phyloP scores from a whole-genome alignment of 2,888 invertebrate genomes.

The Torymus texanus region DNA sequence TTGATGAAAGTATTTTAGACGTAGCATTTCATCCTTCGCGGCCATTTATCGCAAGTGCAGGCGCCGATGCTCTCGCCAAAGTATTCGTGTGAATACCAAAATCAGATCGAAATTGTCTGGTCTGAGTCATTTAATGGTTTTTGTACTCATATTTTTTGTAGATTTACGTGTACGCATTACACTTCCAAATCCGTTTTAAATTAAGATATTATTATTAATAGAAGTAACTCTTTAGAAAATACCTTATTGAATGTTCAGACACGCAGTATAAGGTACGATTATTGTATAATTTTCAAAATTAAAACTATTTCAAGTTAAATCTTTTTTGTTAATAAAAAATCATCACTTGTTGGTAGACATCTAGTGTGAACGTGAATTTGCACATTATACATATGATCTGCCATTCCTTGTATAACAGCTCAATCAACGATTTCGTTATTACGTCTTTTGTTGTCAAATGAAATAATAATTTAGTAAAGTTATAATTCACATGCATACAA shows the following conservation, averaged over 20 bases:
- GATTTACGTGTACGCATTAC: conserved; percentile 72
- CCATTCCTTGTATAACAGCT: conserved; percentile 52
- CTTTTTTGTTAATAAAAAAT: conserved; percentile 60
- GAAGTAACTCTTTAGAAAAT: conserved; percentile 66
- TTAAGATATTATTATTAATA: conserved; percentile 65
- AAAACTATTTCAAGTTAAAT: conserved; percentile 62
- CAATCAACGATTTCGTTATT: conserved; percentile 44
- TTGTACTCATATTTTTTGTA: conserved; percentile 74
- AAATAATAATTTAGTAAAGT: conserved; percentile 45
- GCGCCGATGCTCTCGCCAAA: conserved; percentile 99
- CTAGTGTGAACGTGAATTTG: conserved; percentile 53
- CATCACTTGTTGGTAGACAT: conserved; percentile 57
- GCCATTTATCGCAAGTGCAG: conserved; percentile 98
- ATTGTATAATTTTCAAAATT: conserved; percentile 64
- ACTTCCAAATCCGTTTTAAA: conserved; percentile 70
- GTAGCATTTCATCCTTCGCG: conserved; percentile 99
- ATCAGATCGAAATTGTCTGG: conserved; percentile 61
- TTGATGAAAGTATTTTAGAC: conserved; percentile 98
- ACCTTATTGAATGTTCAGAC: conserved; percentile 70
- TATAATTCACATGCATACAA: conserved; percentile 47
- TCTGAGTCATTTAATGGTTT: conserved; percentile 68
- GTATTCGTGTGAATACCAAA: conserved; percentile 87
- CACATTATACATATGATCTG: conserved; percentile 55
- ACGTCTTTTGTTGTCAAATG: conserved; percentile 40
- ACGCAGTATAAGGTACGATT: conserved; percentile 67